Percentiles rank a stretch among this genome's conserved stretches.
Evolutionary conservation across 2,113 vertebrate genomes (phyloP).

Genomic region (Forbesichthys papilliferus): DNA sequence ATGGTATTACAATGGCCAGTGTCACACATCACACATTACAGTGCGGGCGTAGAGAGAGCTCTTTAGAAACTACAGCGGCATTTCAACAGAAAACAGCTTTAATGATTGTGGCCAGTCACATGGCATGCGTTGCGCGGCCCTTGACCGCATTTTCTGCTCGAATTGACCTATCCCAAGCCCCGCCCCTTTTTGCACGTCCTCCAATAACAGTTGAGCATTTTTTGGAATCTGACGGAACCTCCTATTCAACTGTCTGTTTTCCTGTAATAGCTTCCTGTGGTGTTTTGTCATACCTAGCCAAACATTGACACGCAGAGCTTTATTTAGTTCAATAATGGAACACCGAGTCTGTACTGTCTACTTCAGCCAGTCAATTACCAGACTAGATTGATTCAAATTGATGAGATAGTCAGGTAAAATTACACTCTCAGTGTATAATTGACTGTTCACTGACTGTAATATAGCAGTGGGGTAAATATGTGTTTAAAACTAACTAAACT

Average conservation of each 20-base stretch:
- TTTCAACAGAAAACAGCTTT: conserved; percentile 64
- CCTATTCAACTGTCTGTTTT: too few relatives aligned
- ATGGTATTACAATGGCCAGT: conserved; percentile 58
- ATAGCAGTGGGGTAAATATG: too few relatives aligned
- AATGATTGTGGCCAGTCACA: conserved; percentile 49
- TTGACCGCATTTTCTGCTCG: conserved; percentile 61
- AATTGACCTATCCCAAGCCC: conserved; percentile 35
- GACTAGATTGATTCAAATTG: conserved; percentile 64
- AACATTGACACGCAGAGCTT: conserved; percentile 52
- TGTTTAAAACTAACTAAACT: too few relatives aligned
- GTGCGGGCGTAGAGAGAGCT: conserved; percentile 35
- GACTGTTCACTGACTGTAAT: too few relatives aligned
- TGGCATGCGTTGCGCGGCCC: conserved; percentile 43
- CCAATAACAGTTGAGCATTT: too few relatives aligned
- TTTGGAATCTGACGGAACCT: too few relatives aligned
- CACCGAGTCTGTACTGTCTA: conserved; percentile 55
- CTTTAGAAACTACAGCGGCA: conserved; percentile 35
- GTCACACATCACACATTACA: conserved; percentile 52
- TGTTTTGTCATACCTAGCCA: conserved; percentile 34
- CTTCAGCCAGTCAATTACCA: conserved; percentile 69
- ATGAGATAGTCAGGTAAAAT: conserved; percentile 49
- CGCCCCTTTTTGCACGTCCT: too few relatives aligned
- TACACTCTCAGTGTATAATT: too few relatives aligned
- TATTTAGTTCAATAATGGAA: conserved; percentile 67
- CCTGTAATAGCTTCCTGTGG: too few relatives aligned